These are phyloP conservation scores for Limonius californicus DNA, from an alignment of 1,140 invertebrate species.

Conservation along the genomic window DNA sequence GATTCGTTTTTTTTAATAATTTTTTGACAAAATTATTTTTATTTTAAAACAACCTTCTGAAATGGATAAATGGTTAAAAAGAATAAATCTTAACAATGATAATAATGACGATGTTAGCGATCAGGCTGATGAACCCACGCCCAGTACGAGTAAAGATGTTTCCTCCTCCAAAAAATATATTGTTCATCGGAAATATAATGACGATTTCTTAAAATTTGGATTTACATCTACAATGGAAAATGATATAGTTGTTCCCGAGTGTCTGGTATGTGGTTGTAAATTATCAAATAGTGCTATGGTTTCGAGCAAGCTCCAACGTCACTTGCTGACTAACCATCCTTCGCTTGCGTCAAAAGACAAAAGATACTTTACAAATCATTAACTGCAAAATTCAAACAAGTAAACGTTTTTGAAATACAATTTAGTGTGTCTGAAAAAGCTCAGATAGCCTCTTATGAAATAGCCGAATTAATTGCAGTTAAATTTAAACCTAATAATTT, in stretches of 20 bases:
- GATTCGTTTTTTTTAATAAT: conserved; percentile 6
- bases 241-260: conserved; percentile 23
- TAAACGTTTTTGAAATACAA: too few relatives aligned
- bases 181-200: background rate
- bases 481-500: too few relatives aligned
- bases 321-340: conserved; percentile 22
- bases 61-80: background rate
- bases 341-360: conserved; percentile 23
- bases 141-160: background rate
- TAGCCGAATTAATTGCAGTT: too few relatives aligned
- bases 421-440: too few relatives aligned
- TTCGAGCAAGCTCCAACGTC: conserved; percentile 23
- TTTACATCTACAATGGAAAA: conserved; percentile 10
- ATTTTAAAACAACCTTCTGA: background rate
- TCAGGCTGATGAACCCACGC: background rate
- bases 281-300: conserved; percentile 23
- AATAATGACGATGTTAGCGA: background rate
- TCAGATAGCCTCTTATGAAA: too few relatives aligned
- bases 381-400: too few relatives aligned
- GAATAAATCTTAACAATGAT: background rate
- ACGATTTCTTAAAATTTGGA: conserved; percentile 1
- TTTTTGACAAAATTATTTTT: conserved; percentile 4
- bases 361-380: too few relatives aligned
- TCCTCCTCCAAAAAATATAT: background rate
- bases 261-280: conserved; percentile 22